A percentile compares a stretch with the other conserved stretches of the same genome.
Evolutionary conservation across 2,113 vertebrate genomes (phyloP).

Genomic region (Caracal caracal): DNA sequence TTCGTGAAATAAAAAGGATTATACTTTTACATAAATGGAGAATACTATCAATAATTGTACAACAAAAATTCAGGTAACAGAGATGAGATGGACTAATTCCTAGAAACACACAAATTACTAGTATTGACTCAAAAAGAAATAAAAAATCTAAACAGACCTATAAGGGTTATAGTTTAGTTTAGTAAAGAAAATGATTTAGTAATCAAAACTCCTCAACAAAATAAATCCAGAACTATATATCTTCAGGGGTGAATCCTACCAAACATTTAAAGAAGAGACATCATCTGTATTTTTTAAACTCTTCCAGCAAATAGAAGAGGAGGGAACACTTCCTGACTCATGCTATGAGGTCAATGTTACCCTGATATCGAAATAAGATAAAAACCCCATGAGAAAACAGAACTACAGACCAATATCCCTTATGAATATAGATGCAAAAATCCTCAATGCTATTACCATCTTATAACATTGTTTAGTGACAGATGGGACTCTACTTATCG

Average conservation of each 20-base stretch:
- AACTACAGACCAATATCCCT: neutral
- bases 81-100: neutral
- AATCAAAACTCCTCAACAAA: neutral
- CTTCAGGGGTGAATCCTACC: neutral
- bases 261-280: neutral
- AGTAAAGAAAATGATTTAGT: neutral
- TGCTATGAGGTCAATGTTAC: neutral
- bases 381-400: neutral
- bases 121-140: neutral
- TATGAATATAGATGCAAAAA: neutral
- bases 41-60: neutral
- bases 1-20: neutral
- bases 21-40: neutral
- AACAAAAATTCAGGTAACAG: neutral
- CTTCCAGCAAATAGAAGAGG: neutral
- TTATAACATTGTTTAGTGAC: neutral
- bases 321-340: neutral
- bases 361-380: neutral
- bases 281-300: neutral
- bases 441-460: neutral
- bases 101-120: neutral
- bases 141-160: neutral
- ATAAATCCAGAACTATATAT: neutral
- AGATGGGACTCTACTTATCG: neutral
- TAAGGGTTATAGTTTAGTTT: neutral